These are phyloP conservation scores for Spizella passerina DNA, from an alignment of 2,797 vertebrate genomes.

Conservation along the genomic window DNA sequence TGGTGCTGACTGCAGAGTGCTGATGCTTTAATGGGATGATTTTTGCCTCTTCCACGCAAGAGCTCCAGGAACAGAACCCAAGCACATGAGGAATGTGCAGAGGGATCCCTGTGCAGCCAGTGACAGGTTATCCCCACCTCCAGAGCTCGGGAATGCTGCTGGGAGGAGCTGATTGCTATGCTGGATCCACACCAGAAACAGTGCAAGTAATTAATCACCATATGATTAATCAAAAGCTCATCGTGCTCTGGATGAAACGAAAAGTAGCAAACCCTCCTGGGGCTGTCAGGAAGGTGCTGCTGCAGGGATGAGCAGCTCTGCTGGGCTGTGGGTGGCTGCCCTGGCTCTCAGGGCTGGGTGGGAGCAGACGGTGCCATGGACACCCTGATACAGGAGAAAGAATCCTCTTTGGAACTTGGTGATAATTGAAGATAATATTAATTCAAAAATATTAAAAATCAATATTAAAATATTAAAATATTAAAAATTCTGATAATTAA, in stretches of 20 bases:
- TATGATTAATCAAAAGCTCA: conserved; percentile 47
- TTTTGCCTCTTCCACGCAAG: not conserved
- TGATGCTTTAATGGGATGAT: not conserved
- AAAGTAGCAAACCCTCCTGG: conserved; percentile 3
- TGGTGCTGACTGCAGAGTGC: not conserved
- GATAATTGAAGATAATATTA: not conserved
- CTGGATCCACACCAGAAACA: not conserved
- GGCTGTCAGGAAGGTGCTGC: not conserved
- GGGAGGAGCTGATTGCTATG: conserved; percentile 6
- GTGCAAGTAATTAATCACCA: conserved; percentile 31
- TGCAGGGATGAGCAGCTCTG: not conserved
- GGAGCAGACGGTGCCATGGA: not conserved
- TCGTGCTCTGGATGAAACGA: not conserved
- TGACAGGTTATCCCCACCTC: not conserved
- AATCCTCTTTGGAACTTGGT: not conserved
- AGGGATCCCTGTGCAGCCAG: not conserved
- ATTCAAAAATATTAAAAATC: not conserved
- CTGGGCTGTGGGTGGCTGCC: not conserved
- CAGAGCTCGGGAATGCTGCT: not conserved
- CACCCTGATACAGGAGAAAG: not conserved
- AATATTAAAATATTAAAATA: too few species aligned
- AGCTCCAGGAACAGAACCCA: not conserved
- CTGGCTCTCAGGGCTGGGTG: fast-evolving
- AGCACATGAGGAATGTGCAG: not conserved
- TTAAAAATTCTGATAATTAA: too few species aligned